These are phyloP conservation scores for Pyrgilauda ruficollis DNA, from an alignment of 2,113 vertebrate genomes.

Conservation along the genomic window DNA sequence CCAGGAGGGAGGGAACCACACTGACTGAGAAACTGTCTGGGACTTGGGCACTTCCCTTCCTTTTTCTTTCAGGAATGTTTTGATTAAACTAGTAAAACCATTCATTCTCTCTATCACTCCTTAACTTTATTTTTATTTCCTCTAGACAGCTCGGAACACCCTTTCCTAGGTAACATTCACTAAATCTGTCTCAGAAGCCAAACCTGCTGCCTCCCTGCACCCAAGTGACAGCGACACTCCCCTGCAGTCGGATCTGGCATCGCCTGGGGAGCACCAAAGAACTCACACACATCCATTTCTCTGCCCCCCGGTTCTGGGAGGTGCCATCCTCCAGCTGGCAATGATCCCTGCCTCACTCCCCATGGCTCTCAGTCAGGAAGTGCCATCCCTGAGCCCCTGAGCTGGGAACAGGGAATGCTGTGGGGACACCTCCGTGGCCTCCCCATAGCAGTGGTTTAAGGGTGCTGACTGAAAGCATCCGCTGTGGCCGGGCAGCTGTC, in stretches of 20 bases:
- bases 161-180: not conserved
- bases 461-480: not conserved
- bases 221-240: not conserved
- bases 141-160: not conserved
- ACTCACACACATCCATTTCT: not conserved
- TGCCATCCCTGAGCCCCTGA: not conserved
- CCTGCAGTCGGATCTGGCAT: rapidly evolving
- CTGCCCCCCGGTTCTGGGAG: not conserved
- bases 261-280: not conserved
- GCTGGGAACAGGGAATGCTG: not conserved
- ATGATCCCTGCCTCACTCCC: not conserved
- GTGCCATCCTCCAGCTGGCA: not conserved
- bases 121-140: slow-evolving; percentile 12
- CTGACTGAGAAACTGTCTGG: not conserved
- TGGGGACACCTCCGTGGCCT: not conserved
- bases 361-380: not conserved
- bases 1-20: not conserved
- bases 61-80: not conserved
- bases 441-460: not conserved
- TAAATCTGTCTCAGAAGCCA: not conserved
- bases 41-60: not conserved
- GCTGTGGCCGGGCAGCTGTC: not conserved
- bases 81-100: not conserved
- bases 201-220: not conserved
- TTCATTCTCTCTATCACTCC: not conserved